Conservation (phyloP, 2,797 vertebrate genomes). For the Oophaga sylvatica region DNA sequence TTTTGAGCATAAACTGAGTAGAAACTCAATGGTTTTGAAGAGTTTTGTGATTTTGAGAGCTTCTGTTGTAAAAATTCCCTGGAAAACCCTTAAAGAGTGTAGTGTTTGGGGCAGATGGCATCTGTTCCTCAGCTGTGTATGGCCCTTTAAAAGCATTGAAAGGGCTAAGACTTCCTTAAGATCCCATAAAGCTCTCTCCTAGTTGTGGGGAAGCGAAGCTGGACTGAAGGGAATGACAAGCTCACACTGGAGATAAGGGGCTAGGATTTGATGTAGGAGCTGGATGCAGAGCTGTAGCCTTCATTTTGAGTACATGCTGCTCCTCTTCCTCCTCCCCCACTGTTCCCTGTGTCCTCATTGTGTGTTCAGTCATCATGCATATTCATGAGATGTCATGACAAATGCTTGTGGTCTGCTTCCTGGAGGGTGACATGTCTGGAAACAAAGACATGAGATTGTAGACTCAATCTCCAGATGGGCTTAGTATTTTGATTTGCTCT, state of each 20-base stretch:
- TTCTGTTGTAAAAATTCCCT: no score
- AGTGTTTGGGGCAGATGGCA: not conserved
- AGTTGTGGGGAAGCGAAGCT: not conserved
- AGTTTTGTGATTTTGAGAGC: no score
- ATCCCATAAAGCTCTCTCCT: not conserved
- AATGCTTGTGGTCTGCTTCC: constrained; percentile 6
- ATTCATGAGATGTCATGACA: constrained; percentile 44
- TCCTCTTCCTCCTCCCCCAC: not conserved
- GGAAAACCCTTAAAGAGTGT: not conserved
- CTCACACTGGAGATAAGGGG: not conserved
- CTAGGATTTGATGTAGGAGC: not conserved
- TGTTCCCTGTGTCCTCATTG: constrained; percentile 22
- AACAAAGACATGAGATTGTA: constrained; percentile 31
- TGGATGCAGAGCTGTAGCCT: not conserved
- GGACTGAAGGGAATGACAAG: not conserved
- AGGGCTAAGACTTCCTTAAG: not conserved
- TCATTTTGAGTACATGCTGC: not conserved
- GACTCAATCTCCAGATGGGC: not conserved
- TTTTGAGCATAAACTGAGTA: no score
- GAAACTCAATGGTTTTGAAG: no score
- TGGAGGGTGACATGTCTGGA: constrained; percentile 36
- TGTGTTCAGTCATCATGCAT: constrained; percentile 7
- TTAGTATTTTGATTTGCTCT: not conserved
- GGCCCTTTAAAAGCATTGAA: not conserved
- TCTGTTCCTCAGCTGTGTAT: not conserved